Evolutionary conservation across 2,797 vertebrate genomes (phyloP).

Genomic region (Sandelia bainsii): DNA sequence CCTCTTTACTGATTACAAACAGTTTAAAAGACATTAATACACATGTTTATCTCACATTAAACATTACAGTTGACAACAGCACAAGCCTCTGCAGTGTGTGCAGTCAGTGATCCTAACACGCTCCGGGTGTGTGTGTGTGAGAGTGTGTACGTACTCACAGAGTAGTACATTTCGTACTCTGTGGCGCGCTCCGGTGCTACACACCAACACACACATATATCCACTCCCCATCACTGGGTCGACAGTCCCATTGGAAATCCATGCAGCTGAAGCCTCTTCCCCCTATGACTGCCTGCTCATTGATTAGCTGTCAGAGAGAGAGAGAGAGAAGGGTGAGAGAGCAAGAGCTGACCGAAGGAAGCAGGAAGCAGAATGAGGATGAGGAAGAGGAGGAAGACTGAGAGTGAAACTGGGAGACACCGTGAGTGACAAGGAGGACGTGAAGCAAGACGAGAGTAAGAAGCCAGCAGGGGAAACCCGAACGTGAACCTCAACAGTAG

Average conservation of each 20-base stretch:
- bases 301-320: conserved; percentile 72
- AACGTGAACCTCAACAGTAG: not conserved
- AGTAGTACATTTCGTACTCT: conserved; percentile 39
- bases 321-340: conserved; percentile 10
- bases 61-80: not conserved
- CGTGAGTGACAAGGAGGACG: conserved; percentile 6
- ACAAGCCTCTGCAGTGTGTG: not conserved
- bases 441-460: not conserved
- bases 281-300: conserved; percentile 55
- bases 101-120: conserved; percentile 5
- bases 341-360: conserved; percentile 26
- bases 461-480: not conserved
- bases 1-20: no score
- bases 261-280: conserved; percentile 58
- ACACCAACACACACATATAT: conserved; percentile 4
- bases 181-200: conserved; percentile 22
- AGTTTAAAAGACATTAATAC: not conserved
- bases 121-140: not conserved
- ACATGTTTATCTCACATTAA: not conserved
- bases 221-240: conserved; percentile 31
- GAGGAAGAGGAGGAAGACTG: conserved; percentile 24
- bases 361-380: conserved; percentile 41
- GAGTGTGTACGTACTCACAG: conserved; percentile 4
- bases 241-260: conserved; percentile 69
- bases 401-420: conserved; percentile 14